Evolutionary conservation across 2,113 vertebrate genomes (phyloP).

Genomic region (Pagrus major): DNA sequence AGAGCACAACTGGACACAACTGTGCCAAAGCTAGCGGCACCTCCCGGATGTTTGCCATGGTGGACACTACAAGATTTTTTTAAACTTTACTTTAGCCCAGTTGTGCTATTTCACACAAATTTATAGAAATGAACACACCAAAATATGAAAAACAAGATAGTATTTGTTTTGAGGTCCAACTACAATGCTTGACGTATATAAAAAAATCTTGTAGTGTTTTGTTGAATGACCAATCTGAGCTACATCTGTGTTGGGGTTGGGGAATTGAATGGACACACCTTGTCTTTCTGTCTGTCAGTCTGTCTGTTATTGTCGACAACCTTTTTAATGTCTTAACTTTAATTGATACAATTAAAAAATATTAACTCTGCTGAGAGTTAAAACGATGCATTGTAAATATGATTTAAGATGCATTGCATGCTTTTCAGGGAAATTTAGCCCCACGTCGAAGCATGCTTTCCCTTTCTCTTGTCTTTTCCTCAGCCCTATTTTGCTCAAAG

Average conservation of each 20-base stretch:
- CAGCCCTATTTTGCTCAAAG: conserved; percentile 78
- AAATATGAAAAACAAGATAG: not conserved
- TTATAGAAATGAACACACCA: conserved; percentile 15
- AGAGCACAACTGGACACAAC: conserved; percentile 81
- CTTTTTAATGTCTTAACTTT: conserved; percentile 78
- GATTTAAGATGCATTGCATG: conserved; percentile 81
- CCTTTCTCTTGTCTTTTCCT: conserved; percentile 60
- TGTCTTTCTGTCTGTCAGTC: conserved; percentile 61
- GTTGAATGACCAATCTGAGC: conserved; percentile 58
- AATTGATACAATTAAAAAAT: conserved; percentile 56
- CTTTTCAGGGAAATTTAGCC: conserved; percentile 71
- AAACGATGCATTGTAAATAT: conserved; percentile 80
- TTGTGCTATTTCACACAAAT: conserved; percentile 34
- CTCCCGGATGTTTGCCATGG: conserved; percentile 66
- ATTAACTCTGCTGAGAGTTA: conserved; percentile 46
- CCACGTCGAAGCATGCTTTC: conserved; percentile 76
- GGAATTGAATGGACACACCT: conserved; percentile 56
- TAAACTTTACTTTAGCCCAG: not conserved
- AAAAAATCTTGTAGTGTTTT: conserved; percentile 76
- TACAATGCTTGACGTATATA: conserved; percentile 28
- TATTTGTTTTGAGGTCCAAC: conserved; percentile 20
- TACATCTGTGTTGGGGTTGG: conserved; percentile 43
- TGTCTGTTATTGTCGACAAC: conserved; percentile 74
- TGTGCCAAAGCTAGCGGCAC: conserved; percentile 81
- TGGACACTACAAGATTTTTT: conserved; percentile 73